Evolutionary conservation across 2,113 vertebrate genomes (phyloP), one percentile per base, ranked within the genome.

Genomic region (Ibidorhyncha struthersii): DNA sequence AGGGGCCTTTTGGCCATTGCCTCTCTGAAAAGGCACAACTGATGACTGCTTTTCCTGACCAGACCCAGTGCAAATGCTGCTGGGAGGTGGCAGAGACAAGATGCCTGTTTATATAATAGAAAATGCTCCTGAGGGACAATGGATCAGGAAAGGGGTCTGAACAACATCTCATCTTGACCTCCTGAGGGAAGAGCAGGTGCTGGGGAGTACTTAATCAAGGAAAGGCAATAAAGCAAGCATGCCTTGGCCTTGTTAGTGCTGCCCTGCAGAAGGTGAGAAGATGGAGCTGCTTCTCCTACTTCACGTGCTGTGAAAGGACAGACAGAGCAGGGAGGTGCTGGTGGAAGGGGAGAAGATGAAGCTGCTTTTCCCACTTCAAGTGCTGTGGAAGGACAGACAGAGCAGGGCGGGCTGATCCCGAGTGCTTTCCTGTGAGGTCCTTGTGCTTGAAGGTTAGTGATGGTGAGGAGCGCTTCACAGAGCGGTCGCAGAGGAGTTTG

Each of bases 331-430:
- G 30, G 30, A 29, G 29, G 10, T 2, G 4, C 3, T 2, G 11
- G 12, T 17, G 61, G 43, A 58, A 62, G 43, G 11, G 26, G 38
- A 63, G 61, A 27, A 53, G 17, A 17, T n/a, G 22, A 29, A 59
- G 29, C 4, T 20, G 13, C 17, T 72, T 22, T 7, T 50, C 6
- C 21, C 0, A 0, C 4, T 58, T 8, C 0, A 0, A 0, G 2
- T 13, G 62, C 14, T 69, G 49, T 11, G 18, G 34, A 38, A 56
- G 30, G 30, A 41, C 29, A 2, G 14, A 14, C 2, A 4, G 59
- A 4, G 21, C 1, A 3, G 16, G 36, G 21, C 1, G 3, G n/a
- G 50, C 38, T 41, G 29, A 23, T 83, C 6, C 25, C 1, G 1
- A 4, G 4, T 0, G 0, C 10, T 58, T 32, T 52, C 10, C 36